Evolutionary conservation across 1,140 invertebrate species (phyloP).

Genomic region (Belonocnema kinseyi): DNA sequence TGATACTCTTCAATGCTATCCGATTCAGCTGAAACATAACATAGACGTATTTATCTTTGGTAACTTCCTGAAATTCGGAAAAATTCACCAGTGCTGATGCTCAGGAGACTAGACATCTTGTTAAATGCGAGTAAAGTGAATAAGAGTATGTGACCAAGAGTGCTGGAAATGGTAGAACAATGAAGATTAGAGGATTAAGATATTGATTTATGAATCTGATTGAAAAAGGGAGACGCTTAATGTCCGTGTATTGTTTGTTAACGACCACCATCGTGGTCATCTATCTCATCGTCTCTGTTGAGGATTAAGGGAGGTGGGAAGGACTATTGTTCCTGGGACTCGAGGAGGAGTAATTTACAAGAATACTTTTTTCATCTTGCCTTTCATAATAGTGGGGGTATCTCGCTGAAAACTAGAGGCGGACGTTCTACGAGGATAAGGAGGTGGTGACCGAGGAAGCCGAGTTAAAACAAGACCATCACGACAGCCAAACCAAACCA

Average conservation of each 20-base stretch:
- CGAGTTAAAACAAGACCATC: conserved; percentile 66
- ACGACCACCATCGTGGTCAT: conserved; percentile 27
- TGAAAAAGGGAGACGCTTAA: not conserved
- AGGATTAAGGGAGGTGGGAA: conserved; percentile 14
- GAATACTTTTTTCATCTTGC: conserved; percentile 38
- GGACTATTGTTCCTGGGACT: conserved; percentile 40
- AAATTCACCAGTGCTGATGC: too few relatives aligned
- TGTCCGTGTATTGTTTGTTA: conserved; percentile 27
- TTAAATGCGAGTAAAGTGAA: too few relatives aligned
- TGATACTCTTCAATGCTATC: too few relatives aligned
- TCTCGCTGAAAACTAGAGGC: conserved; percentile 45
- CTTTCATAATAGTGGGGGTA: conserved; percentile 47
- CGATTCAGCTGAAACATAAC: too few relatives aligned
- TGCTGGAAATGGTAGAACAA: not conserved
- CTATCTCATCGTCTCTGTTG: conserved; percentile 20
- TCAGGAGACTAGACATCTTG: too few relatives aligned
- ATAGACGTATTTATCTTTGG: too few relatives aligned
- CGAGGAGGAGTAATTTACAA: conserved; percentile 43
- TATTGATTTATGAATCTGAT: conserved; percentile 30
- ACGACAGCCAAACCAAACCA: conserved; percentile 49
- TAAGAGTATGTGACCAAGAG: too few relatives aligned
- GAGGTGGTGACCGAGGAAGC: conserved; percentile 49
- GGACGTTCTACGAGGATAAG: conserved; percentile 33
- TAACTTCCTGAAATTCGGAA: too few relatives aligned
- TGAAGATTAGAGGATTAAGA: not conserved